Base-by-base conservation (phyloP, 2,797 vertebrate genomes). In the Taeniopygia guttata region DNA sequence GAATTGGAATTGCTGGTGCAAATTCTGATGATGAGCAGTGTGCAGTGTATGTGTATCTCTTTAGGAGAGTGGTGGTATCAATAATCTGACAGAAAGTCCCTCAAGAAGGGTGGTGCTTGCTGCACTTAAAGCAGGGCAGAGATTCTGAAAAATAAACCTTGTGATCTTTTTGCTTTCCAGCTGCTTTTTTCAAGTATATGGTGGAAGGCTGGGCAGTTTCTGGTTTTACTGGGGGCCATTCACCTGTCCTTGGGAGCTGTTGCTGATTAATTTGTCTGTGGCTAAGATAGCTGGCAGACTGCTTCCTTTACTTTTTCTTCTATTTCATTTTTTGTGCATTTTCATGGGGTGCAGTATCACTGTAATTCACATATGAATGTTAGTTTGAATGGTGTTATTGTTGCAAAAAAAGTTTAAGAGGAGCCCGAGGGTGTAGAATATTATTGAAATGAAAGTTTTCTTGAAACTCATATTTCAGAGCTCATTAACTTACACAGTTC, bases 401-500 rank as follows among this genome's bases (percentile, higher is more conserved):
- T 93, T 94, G 89, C 87, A 95, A 96, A 96, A 84, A 95, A 95
- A 95, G 94, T 96, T 97, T 94, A 94, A 94, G 92, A 91, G 77
- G 60, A 80, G 91, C 95, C 90, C 0, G 83, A 96, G 95, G 96
- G 83, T 82, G 56, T 72, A 64, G 89, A 87, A 91, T 88, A 88
- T 82, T 96, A 96, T 62, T 93, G 94, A 94, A 97, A 96, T 89
- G 74, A 84, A 95, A 91, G 83, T 83, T 96, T 96, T 95, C 96
- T 94, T 94, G 83, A 84, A 95, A 94, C 89, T 95, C 93, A 60
- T 97, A 96, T 96, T 96, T 96, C 91, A 96, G 93, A 93, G 83
- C 94, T 96, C 96, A 96, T 96, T 97, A 96, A 93, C 90, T 96
- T 90, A 88, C 91, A 91, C 49, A 84, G 72, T 93, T 90, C 95